Percentiles rank a stretch among this genome's conserved stretches.
phyloP scores from a whole-genome alignment of 2,888 invertebrate species.

The Tubiluchus corallicola region DNA sequence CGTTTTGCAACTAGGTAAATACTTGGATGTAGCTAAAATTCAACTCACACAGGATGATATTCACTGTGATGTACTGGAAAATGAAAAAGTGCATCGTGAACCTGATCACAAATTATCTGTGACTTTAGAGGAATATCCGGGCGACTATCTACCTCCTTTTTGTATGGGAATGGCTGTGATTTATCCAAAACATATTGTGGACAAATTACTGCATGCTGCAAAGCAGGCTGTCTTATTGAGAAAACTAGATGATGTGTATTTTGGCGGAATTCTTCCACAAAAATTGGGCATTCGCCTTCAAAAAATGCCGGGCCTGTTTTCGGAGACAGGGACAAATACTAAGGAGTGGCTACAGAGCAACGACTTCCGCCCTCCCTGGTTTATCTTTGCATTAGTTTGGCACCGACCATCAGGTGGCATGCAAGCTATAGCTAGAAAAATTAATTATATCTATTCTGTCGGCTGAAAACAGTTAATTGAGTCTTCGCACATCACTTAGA shows the following conservation, averaged over 20 bases:
- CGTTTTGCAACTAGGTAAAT: neutral
- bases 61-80: neutral
- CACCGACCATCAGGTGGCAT: neutral
- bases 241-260: neutral
- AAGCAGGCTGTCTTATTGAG: neutral
- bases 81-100: neutral
- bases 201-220: neutral
- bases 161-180: neutral
- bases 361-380: neutral
- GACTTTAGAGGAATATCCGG: neutral
- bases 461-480: no score
- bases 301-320: neutral
- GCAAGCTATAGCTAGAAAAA: no score
- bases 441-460: no score
- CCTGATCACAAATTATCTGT: constrained; percentile 1
- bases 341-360: neutral
- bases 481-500: no score
- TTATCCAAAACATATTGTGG: neutral
- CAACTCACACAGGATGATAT: constrained; percentile 1
- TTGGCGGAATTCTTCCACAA: neutral
- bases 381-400: neutral
- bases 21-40: neutral
- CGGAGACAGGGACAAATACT: neutral
- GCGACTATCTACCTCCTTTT: neutral
- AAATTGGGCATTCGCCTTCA: neutral